These are phyloP conservation scores for Sesia bembeciformis DNA, from an alignment of 2,888 invertebrate species.

Conservation along the genomic window DNA sequence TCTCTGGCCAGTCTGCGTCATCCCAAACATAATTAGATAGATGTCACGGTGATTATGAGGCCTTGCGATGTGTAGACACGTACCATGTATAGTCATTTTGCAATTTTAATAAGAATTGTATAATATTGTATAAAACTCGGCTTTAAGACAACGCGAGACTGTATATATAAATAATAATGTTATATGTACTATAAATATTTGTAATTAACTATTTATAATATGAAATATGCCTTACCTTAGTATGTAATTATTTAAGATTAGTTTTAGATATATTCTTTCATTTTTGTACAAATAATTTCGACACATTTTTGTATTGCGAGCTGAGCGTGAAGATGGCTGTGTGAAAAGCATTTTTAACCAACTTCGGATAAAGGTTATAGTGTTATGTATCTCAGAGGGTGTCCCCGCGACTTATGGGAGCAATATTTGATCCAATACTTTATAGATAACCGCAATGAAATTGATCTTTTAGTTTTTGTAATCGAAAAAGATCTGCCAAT, in stretches of 20 bases:
- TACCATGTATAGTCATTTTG: slow-evolving; percentile 27
- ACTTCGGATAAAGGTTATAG: slow-evolving; percentile 12
- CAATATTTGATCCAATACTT: slow-evolving; percentile 12
- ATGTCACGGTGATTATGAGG: slow-evolving; percentile 16
- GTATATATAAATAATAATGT: slow-evolving; percentile 45
- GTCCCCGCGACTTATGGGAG: slow-evolving; percentile 15
- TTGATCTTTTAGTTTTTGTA: slow-evolving; percentile 26
- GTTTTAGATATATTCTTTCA: slow-evolving; percentile 26
- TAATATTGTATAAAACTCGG: slow-evolving; percentile 47
- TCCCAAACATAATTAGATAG: neutral
- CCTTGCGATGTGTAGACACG: slow-evolving; percentile 10
- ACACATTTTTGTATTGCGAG: slow-evolving; percentile 25
- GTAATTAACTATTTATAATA: slow-evolving; percentile 65
- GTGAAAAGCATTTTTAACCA: slow-evolving; percentile 57
- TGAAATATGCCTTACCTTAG: slow-evolving; percentile 60
- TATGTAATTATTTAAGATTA: slow-evolving; percentile 35
- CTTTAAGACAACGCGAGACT: slow-evolving; percentile 67
- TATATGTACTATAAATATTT: slow-evolving; percentile 52
- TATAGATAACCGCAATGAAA: neutral
- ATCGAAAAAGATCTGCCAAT: slow-evolving; percentile 58
- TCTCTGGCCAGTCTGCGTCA: neutral
- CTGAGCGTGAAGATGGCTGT: slow-evolving; percentile 50
- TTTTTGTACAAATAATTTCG: slow-evolving; percentile 46
- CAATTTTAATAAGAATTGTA: slow-evolving; percentile 25
- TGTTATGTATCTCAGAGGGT: slow-evolving; percentile 5